phyloP scores from a whole-genome alignment of 1,140 invertebrate species.

The Solen grandis region DNA sequence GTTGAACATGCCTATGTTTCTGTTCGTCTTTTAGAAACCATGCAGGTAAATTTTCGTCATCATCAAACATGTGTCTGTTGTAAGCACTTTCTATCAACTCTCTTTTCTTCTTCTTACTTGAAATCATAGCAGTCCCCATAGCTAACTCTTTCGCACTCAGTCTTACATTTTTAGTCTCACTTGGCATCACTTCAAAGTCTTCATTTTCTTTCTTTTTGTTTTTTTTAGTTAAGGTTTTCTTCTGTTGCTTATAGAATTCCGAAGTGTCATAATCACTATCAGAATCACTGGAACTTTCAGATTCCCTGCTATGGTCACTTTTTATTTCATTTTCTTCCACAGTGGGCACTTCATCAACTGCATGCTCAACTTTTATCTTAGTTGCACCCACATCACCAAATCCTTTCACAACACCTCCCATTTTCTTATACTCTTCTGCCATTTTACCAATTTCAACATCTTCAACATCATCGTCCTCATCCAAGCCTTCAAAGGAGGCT shows the following conservation, averaged over 20 bases:
- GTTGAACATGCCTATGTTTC: constrained; percentile 91
- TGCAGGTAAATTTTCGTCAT: constrained; percentile 93
- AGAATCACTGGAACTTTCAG: constrained; percentile 50
- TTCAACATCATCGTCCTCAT: constrained; percentile 92
- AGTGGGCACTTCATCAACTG: too few species aligned
- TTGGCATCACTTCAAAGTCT: constrained; percentile 85
- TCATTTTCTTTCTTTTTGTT: constrained; percentile 79
- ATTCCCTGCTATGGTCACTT: constrained; percentile 52
- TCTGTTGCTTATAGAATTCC: constrained; percentile 59
- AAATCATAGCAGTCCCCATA: constrained; percentile 77
- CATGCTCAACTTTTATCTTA: too few species aligned
- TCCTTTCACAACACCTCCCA: constrained; percentile 71
- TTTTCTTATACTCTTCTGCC: constrained; percentile 86
- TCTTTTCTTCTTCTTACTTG: constrained; percentile 76
- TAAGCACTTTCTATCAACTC: constrained; percentile 79
- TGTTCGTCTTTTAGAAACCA: constrained; percentile 98
- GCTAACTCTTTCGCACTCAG: constrained; percentile 91
- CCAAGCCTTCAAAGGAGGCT: constrained; percentile 91
- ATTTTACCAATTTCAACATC: constrained; percentile 92
- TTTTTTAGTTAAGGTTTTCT: constrained; percentile 27
- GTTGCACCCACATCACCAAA: constrained; percentile 56
- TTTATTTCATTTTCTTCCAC: constrained; percentile 59
- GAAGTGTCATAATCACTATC: constrained; percentile 71
- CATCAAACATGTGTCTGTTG: constrained; percentile 82
- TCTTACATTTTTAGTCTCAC: constrained; percentile 79